Conservation (phyloP, 2,113 vertebrate genomes). For the Archocentrus centrarchus region DNA sequence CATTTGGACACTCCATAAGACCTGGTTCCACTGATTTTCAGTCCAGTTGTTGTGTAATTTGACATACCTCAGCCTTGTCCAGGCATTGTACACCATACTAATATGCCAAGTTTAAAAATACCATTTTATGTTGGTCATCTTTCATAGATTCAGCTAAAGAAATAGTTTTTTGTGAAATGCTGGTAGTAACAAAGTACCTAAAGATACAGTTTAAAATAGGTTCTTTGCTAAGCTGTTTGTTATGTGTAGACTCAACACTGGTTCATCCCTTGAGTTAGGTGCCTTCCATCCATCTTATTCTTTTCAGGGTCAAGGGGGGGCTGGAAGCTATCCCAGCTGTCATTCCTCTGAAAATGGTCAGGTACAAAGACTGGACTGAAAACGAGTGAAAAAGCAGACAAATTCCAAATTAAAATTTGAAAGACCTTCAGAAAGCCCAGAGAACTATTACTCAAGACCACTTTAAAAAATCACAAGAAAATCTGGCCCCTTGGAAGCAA, state of each 20-base stretch:
- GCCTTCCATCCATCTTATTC: background rate
- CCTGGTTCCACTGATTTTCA: no score
- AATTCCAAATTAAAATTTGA: background rate
- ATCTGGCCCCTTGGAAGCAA: background rate
- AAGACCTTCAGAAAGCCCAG: background rate
- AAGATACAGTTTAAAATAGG: background rate
- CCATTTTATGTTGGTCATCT: background rate
- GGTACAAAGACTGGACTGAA: background rate
- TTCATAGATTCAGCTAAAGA: background rate
- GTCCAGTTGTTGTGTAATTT: no score
- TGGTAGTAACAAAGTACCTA: no score
- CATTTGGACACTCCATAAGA: no score
- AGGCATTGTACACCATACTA: background rate
- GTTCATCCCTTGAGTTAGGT: background rate
- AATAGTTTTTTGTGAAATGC: background rate
- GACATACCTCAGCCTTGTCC: background rate
- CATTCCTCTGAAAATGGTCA: background rate
- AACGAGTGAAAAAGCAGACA: background rate
- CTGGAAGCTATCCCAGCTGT: no score
- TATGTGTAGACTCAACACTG: no score
- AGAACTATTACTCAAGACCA: background rate
- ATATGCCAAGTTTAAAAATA: background rate
- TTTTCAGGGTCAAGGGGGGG: no score
- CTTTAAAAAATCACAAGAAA: no score
- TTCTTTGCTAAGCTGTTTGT: background rate